Evolutionary conservation across 1,140 invertebrate species (phyloP).

Genomic region (Homarus americanus): DNA sequence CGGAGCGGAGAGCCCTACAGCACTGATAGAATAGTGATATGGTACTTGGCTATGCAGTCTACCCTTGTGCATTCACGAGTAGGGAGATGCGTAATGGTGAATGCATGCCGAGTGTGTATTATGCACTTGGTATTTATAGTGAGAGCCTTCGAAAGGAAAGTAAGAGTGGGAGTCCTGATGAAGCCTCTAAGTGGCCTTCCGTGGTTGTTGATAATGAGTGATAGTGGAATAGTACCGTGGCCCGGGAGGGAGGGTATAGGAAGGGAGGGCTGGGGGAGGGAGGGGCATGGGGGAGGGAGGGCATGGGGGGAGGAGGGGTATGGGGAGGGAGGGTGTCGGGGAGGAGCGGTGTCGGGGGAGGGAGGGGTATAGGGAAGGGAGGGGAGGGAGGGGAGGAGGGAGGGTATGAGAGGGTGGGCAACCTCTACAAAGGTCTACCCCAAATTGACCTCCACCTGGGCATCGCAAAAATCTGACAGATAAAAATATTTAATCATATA

Average conservation of each 20-base stretch:
- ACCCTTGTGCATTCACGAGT: slow-evolving; percentile 2
- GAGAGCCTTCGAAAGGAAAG: background rate
- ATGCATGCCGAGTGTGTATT: slow-evolving; percentile 55
- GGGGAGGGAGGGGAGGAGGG: background rate
- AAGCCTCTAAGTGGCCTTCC: background rate
- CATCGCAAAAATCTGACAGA: no score
- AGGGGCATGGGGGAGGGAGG: background rate
- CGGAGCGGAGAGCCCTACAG: background rate
- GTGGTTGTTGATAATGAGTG: background rate
- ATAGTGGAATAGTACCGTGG: background rate
- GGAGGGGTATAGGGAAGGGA: background rate
- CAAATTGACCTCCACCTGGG: no score
- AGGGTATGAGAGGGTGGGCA: no score
- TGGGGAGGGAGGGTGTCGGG: background rate
- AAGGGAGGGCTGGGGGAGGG: background rate
- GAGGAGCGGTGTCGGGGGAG: no score
- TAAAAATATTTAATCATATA: no score
- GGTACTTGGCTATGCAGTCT: slow-evolving; percentile 19
- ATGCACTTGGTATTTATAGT: slow-evolving; percentile 19
- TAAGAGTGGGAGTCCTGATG: background rate
- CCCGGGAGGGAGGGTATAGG: no score
- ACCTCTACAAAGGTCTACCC: no score
- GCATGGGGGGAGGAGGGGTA: background rate
- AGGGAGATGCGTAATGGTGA: background rate
- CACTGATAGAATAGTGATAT: slow-evolving; percentile 43